Conservation (phyloP, 2,888 invertebrate species). For the Emmelina monodactyla region DNA sequence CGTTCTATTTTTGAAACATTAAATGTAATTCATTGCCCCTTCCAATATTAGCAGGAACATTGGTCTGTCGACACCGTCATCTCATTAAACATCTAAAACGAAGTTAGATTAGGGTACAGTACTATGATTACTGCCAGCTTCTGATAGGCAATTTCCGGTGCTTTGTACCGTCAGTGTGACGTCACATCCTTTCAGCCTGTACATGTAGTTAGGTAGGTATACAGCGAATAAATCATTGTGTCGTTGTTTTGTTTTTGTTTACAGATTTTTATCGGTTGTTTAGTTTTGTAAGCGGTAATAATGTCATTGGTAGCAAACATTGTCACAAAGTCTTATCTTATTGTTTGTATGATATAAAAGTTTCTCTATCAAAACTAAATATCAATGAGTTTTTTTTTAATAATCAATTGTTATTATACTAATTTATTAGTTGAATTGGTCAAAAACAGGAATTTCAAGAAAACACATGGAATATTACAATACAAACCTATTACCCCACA, state of each 20-base stretch:
- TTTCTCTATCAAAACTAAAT: too few relatives aligned
- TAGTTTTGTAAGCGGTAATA: too few relatives aligned
- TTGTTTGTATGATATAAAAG: too few relatives aligned
- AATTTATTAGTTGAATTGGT: too few relatives aligned
- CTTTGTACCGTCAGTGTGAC: constrained; percentile 52
- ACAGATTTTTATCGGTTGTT: constrained; percentile 23
- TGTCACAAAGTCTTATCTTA: too few relatives aligned
- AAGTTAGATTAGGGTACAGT: constrained; percentile 48
- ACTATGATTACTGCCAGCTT: constrained; percentile 39
- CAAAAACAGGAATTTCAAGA: too few relatives aligned
- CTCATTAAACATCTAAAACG: constrained; percentile 44
- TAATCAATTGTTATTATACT: too few relatives aligned
- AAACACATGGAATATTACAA: too few relatives aligned
- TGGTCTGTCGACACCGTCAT: constrained; percentile 29
- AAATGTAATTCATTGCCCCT: background rate
- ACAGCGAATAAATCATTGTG: constrained; percentile 43
- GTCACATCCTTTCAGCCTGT: constrained; percentile 35
- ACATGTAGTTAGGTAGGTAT: constrained; percentile 26
- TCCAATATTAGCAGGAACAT: background rate
- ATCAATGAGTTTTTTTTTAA: too few relatives aligned
- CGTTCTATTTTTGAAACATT: constrained; percentile 14
- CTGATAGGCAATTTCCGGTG: constrained; percentile 60
- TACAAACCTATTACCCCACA: too few relatives aligned
- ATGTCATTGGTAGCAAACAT: too few relatives aligned
- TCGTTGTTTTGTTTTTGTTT: constrained; percentile 26